Conservation (phyloP, 2,113 vertebrate genomes). For the Triplophysa dalaica region DNA sequence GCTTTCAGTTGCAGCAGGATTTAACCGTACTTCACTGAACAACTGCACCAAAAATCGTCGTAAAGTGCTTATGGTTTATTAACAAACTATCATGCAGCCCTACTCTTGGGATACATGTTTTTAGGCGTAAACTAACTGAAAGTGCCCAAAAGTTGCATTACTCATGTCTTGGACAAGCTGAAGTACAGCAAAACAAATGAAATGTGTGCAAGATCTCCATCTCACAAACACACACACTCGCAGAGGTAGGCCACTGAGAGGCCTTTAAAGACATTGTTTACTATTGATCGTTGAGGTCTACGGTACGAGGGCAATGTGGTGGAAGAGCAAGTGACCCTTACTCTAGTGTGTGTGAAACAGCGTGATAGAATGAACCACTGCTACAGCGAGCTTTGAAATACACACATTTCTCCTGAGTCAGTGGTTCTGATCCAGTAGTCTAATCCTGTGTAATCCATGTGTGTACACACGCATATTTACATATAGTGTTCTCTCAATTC, state of each 20-base stretch:
- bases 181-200: slow-evolving; percentile 27
- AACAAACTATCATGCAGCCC: no score
- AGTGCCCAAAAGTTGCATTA: no score
- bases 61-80: no score
- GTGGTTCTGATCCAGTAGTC: neutral
- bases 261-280: slow-evolving; percentile 53
- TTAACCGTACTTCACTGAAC: no score
- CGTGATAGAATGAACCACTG: slow-evolving; percentile 12
- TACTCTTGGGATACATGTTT: no score
- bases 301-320: slow-evolving; percentile 39
- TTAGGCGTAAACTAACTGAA: no score
- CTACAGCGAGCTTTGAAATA: slow-evolving; percentile 9
- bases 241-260: slow-evolving; percentile 42
- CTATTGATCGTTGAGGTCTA: slow-evolving; percentile 48
- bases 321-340: slow-evolving; percentile 49
- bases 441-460: slow-evolving; percentile 13
- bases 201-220: slow-evolving; percentile 13
- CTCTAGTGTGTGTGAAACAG: slow-evolving; percentile 22
- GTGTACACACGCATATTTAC: slow-evolving; percentile 19
- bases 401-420: slow-evolving; percentile 17
- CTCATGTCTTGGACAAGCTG: neutral
- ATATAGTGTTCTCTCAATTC: neutral
- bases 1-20: no score
- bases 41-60: no score
- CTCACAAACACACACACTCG: slow-evolving; percentile 28